Base-by-base conservation (phyloP, 35 echinoderm and acorn worm species). In the Lytechinus pictus region DNA sequence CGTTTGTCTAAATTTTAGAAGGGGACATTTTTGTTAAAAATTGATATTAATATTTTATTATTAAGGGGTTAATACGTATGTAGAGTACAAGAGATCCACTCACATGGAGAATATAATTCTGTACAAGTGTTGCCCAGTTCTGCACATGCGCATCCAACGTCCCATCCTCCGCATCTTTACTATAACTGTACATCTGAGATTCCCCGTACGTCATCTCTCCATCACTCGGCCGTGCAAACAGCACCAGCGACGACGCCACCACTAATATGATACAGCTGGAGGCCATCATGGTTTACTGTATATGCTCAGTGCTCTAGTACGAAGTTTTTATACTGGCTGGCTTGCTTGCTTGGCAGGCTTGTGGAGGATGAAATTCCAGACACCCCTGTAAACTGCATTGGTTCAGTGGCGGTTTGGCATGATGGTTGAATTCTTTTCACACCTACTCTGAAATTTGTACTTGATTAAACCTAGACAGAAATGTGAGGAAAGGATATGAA, bases 51-150 rank as follows among this genome's bases (percentile, higher is more conserved):
- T n/a, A n/a, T n/a, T n/a, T n/a, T n/a, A 44, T 44, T 2, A 44
- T 1, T 44, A 44, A 44, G 33, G 33, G 33, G 33, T 44, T 44
- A 44, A 44, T 2, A 44, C 2, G 33, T 44, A 44, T 44, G 33
- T 44, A 44, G 0, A 44, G 33, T 21, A 95, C 27, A 88, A 4
- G 44, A 27, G 33, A 44, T 44, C 2, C 6, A 86, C 92, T 95
- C 95, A 97, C 98, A 94, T 99, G 98, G 52, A 99, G 91, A 52
- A 99, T 99, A 91, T 99, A 99, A 57, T 99, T 97, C 71, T 99
- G 96, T 55, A 99, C 96, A 2, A 97, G 95, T 53, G 97, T 99
- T 27, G 98, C 98, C 98, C 98, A 99, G 94, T 99, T 99, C 91
- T 99, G 96, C 2, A 99, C 98, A 94, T 99, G 96, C 9, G 95